phyloP scores from a whole-genome alignment of 2,797 vertebrate genomes.

The Phoebastria nigripes region DNA sequence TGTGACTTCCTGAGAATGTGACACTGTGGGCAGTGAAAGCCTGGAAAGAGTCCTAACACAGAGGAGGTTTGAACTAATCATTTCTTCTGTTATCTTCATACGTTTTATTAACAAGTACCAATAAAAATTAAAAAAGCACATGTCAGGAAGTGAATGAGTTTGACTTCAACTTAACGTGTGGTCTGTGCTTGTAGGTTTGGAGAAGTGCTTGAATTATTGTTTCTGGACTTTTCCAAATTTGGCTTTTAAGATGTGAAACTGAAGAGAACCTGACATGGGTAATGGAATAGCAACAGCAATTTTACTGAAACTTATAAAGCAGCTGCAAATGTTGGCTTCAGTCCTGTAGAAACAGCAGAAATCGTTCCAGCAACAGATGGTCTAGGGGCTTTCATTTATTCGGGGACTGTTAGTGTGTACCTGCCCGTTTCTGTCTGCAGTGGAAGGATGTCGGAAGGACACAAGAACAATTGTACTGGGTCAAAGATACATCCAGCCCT shows the following conservation, averaged over 20 bases:
- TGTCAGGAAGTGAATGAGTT: neutral
- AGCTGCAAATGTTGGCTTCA: constrained; percentile 43
- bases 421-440: neutral
- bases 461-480: neutral
- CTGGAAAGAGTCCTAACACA: neutral
- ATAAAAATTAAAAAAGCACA: neutral
- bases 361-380: neutral
- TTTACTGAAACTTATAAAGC: neutral
- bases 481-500: neutral
- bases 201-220: neutral
- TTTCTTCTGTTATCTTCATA: neutral
- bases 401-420: neutral
- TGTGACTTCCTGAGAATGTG: neutral
- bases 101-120: neutral
- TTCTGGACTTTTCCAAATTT: neutral
- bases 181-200: neutral
- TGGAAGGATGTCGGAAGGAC: neutral
- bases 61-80: neutral
- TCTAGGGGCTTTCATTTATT: neutral
- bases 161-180: neutral
- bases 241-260: neutral
- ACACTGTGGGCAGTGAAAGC: neutral
- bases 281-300: neutral
- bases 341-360: constrained; percentile 11
- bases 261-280: neutral